Base-by-base conservation (phyloP, 2,113 vertebrate species). In the Caranx ignobilis region DNA sequence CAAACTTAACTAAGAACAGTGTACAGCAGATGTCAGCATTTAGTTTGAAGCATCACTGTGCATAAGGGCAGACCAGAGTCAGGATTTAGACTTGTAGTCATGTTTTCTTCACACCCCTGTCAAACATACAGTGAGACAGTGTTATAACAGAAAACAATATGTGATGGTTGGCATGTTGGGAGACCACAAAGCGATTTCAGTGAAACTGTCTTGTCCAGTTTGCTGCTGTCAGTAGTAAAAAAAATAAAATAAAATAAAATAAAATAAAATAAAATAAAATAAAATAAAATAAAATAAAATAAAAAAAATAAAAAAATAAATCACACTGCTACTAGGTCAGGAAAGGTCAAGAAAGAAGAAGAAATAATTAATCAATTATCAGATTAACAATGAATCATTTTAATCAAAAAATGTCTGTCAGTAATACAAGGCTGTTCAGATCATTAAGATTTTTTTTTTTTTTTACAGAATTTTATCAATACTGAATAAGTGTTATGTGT, bases 351-450 rank as follows among this genome's bases (percentile, higher is more conserved):
- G 32, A 60, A 64, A 41, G 54, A 34, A n/a, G 10, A 43, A 60
- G 15, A 12, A 3, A 82, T 31, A 80, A 55, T 31, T 35, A 73
- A 62, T 76, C 48, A 68, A 48, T 63, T 72, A 79, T 72, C 31
- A 69, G 35, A 62, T 62, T 34, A 75, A 64, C 8, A 19, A n/a
- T 18, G n/a, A 59, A 2, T 41, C 43, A 21, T 37, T 70, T 32
- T n/a, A 60, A 8, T 59, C 32, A 18, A n/a, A 15, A 76, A 52
- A 61, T 43, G 41, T 26, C 6, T 61, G 66, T 47, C 5, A 1
- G 48, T 75, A 50, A 63, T 48, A 18, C 59, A 34, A 21, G 35
- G 60, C 26, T 34, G n/a, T 32, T 71, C 45, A 76, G 4, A 54
- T 56, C 1, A 2, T 59, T 52, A 15, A 4, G 0, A 21, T 19